Percentiles rank a stretch among this genome's conserved stretches.
Conservation (phyloP, 1,140 invertebrate genomes). For the Drosophila mojavensis region DNA sequence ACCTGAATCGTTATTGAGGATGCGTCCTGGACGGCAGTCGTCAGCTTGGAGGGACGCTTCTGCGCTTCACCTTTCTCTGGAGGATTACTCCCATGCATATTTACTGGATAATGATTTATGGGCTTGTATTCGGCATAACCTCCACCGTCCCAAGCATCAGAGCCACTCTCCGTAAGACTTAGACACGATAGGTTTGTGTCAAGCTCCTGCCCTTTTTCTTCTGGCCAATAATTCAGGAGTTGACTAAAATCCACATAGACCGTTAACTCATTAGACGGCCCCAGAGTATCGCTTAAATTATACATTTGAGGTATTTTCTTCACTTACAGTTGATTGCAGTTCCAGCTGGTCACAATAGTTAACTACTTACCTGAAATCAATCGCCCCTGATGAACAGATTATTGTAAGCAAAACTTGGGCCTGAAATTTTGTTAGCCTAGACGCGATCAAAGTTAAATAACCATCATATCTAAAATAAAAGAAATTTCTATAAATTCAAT, state of each 20-base stretch:
- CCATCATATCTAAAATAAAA: not conserved
- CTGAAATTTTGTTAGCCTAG: constrained; percentile 34
- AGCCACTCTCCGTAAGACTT: not conserved
- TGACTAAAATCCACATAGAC: constrained; percentile 29
- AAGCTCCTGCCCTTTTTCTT: not conserved
- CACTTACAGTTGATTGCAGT: not conserved
- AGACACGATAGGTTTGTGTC: not conserved
- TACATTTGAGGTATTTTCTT: not conserved
- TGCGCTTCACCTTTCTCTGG: not conserved
- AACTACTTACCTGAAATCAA: constrained; percentile 31
- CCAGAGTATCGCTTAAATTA: constrained; percentile 31
- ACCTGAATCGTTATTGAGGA: not conserved
- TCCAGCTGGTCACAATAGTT: too few relatives aligned
- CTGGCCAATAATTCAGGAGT: constrained; percentile 9
- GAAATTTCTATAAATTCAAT: too few relatives aligned
- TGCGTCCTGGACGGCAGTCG: not conserved
- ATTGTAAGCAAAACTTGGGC: not conserved
- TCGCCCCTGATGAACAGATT: not conserved
- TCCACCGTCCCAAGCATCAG: not conserved
- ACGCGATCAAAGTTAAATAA: constrained; percentile 13
- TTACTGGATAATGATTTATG: not conserved
- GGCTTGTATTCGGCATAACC: not conserved
- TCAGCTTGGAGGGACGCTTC: not conserved
- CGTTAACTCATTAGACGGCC: constrained; percentile 20
- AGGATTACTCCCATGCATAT: not conserved